Conservation (phyloP, 1,140 invertebrate genomes). For the Drosophila littoralis region DNA sequence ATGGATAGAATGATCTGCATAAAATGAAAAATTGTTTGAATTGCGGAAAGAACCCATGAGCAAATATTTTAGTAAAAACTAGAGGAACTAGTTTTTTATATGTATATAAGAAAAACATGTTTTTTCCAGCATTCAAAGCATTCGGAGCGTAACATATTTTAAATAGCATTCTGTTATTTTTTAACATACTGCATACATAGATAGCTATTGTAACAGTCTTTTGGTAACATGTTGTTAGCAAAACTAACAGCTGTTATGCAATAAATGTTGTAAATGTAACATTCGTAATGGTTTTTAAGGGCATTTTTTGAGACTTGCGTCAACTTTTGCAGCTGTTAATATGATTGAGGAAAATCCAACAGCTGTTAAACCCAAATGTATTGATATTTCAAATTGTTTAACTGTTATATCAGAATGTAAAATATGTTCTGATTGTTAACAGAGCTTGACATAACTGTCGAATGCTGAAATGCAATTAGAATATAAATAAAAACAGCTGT, state of each 20-base stretch:
- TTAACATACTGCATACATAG: no score
- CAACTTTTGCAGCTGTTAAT: no score
- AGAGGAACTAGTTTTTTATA: neutral
- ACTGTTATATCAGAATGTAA: neutral
- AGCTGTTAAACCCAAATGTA: no score
- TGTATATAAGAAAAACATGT: neutral
- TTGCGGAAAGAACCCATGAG: neutral
- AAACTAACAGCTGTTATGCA: no score
- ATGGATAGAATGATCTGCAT: constrained; percentile 35
- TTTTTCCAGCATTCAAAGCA: neutral
- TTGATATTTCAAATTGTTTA: no score
- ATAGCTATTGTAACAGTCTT: no score
- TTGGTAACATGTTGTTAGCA: no score
- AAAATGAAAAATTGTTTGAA: neutral
- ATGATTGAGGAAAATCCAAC: no score
- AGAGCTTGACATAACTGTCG: neutral
- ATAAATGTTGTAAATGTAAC: no score
- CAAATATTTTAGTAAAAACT: neutral
- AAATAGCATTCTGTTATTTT: neutral
- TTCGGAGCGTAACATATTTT: neutral
- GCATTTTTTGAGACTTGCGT: no score
- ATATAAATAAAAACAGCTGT: neutral
- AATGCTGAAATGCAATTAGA: neutral
- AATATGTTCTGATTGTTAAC: neutral
- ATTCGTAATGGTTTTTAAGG: no score